phyloP scores from a whole-genome alignment of 1,140 invertebrate species.

The Augochlora pura region DNA sequence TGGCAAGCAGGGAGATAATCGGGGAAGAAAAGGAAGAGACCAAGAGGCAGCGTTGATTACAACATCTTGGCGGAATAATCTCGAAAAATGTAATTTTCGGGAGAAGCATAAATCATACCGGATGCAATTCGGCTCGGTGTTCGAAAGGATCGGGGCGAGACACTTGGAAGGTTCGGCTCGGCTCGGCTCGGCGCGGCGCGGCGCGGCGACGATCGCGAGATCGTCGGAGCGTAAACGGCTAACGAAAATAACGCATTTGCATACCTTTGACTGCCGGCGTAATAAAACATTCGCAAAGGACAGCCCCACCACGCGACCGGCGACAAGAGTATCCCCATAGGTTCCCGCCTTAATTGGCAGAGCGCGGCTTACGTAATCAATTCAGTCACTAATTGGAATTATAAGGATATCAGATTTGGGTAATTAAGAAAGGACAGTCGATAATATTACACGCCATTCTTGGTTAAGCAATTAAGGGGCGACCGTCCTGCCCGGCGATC shows the following conservation, averaged over 20 bases:
- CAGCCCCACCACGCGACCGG: neutral
- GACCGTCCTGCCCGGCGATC: neutral
- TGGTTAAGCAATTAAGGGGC: constrained; percentile 55
- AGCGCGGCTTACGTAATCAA: constrained; percentile 52
- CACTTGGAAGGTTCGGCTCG: too few relatives aligned
- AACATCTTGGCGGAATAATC: neutral
- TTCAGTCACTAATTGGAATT: constrained; percentile 61
- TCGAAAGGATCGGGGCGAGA: neutral
- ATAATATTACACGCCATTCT: constrained; percentile 40
- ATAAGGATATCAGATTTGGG: constrained; percentile 59
- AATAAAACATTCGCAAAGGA: constrained; percentile 34
- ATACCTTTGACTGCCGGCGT: constrained; percentile 25
- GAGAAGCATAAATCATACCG: neutral
- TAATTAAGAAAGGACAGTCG: constrained; percentile 56
- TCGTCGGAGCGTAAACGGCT: neutral
- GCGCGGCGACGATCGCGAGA: neutral
- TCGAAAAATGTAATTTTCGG: neutral
- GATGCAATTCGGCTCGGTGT: neutral
- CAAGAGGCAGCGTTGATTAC: too few relatives aligned
- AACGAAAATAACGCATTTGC: constrained; percentile 37
- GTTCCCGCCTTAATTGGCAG: constrained; percentile 43
- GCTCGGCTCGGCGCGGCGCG: too few relatives aligned
- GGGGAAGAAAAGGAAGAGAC: too few relatives aligned
- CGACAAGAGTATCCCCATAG: constrained; percentile 9
- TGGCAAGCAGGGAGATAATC: too few relatives aligned